Evolutionary conservation across 2,888 invertebrate genomes (phyloP).

Genomic region (Tanypteryx hageni): DNA sequence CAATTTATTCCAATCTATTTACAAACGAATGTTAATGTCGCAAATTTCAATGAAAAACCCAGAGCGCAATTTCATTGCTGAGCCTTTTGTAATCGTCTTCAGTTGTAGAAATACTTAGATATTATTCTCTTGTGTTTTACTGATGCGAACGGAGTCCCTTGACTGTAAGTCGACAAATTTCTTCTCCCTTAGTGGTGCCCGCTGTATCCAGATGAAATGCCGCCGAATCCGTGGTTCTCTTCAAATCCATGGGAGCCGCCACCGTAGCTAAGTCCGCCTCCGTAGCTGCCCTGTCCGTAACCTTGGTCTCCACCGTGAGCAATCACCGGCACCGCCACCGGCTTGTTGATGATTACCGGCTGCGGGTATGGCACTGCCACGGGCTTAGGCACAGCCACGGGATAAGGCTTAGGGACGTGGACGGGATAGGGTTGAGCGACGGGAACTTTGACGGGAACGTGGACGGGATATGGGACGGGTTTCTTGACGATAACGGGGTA

Average conservation of each 20-base stretch:
- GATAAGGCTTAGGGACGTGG: constrained; percentile 74
- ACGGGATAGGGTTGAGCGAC: constrained; percentile 86
- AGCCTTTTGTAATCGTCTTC: too few relatives aligned
- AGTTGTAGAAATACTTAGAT: too few relatives aligned
- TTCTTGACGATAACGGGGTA: constrained; percentile 81
- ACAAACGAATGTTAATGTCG: neutral
- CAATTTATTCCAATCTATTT: constrained; percentile 1
- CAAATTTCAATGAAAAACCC: too few relatives aligned
- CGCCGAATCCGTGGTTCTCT: neutral
- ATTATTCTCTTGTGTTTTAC: too few relatives aligned
- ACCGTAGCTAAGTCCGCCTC: neutral
- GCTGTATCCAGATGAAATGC: neutral
- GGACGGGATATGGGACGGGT: constrained; percentile 78
- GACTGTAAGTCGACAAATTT: too few relatives aligned
- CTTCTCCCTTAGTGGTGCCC: neutral
- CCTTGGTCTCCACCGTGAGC: neutral
- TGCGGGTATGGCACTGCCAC: constrained; percentile 62
- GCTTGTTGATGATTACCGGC: constrained; percentile 55
- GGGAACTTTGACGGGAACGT: constrained; percentile 82
- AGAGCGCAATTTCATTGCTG: too few relatives aligned
- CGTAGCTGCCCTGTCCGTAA: neutral
- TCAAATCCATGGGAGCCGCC: too few relatives aligned
- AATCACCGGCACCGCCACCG: constrained; percentile 46
- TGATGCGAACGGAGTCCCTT: too few relatives aligned
- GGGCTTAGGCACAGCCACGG: constrained; percentile 45